Evolutionary conservation across 2,888 invertebrate species (phyloP).

Genomic region (Drosophila recens): DNA sequence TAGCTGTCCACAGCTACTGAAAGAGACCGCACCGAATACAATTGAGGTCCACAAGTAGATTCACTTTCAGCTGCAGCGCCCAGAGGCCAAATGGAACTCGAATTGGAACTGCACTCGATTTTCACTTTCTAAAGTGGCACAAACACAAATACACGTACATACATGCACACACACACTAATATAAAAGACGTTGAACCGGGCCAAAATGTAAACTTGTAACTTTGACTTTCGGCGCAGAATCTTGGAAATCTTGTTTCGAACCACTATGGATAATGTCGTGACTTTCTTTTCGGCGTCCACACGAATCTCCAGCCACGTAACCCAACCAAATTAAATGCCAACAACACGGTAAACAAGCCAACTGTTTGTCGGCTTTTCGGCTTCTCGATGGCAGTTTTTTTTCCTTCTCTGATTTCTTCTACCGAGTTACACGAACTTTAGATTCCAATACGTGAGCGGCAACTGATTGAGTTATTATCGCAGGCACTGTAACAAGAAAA

Average conservation of each 20-base stretch:
- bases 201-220: constrained; percentile 74
- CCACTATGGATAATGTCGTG: constrained; percentile 65
- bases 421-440: constrained; percentile 43
- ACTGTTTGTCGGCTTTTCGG: constrained; percentile 49
- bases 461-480: constrained; percentile 48
- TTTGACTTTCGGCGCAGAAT: constrained; percentile 80
- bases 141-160: constrained; percentile 31
- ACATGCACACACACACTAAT: constrained; percentile 13
- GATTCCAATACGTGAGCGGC: constrained; percentile 32
- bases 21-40: constrained; percentile 12
- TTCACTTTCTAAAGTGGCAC: constrained; percentile 80
- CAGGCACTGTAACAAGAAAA: constrained; percentile 44
- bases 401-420: constrained; percentile 32
- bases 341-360: constrained; percentile 61
- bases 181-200: constrained; percentile 67
- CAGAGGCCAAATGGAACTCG: constrained; percentile 33
- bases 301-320: constrained; percentile 68
- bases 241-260: constrained; percentile 78
- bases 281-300: constrained; percentile 74
- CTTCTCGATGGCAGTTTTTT: constrained; percentile 43
- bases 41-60: constrained; percentile 47
- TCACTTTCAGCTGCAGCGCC: constrained; percentile 74
- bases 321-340: constrained; percentile 71
- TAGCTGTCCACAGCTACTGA: constrained; percentile 46
- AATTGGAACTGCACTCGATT: constrained; percentile 69